Conservation (phyloP, 2,113 vertebrate species). For the Ahaetulla prasina region DNA sequence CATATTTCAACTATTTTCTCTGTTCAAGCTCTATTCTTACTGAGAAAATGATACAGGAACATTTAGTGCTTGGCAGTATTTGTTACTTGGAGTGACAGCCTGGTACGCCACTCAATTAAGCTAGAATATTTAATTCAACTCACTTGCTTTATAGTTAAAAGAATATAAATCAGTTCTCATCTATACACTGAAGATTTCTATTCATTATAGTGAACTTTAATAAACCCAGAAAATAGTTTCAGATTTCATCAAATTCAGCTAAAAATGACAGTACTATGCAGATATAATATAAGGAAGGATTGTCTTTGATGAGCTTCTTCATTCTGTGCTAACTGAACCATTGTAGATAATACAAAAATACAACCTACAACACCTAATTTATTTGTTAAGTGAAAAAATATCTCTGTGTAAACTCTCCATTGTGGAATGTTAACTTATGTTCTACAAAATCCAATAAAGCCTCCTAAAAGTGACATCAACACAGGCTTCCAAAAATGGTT, state of each 20-base stretch:
- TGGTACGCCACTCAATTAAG: not conserved
- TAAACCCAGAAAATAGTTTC: not conserved
- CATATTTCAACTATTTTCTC: constrained; percentile 7
- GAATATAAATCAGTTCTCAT: not conserved
- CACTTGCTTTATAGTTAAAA: not conserved
- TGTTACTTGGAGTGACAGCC: not conserved
- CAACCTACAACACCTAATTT: not conserved
- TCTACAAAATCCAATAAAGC: not conserved
- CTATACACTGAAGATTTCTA: not conserved
- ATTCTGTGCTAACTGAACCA: not conserved
- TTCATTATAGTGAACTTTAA: not conserved
- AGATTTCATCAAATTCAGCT: not conserved
- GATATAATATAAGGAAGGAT: not conserved
- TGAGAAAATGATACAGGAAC: not conserved
- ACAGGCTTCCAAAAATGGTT: not conserved
- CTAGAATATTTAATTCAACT: not conserved
- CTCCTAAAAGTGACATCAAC: not conserved
- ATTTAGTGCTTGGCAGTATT: not conserved
- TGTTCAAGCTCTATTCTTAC: not conserved
- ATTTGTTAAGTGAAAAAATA: not conserved
- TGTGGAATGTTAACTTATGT: not conserved
- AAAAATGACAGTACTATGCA: not conserved
- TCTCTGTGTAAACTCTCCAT: not conserved
- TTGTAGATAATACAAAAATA: not conserved
- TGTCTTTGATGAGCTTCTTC: not conserved